Conservation (phyloP, 2,113 vertebrate species). For the Arothron firmamentum region DNA sequence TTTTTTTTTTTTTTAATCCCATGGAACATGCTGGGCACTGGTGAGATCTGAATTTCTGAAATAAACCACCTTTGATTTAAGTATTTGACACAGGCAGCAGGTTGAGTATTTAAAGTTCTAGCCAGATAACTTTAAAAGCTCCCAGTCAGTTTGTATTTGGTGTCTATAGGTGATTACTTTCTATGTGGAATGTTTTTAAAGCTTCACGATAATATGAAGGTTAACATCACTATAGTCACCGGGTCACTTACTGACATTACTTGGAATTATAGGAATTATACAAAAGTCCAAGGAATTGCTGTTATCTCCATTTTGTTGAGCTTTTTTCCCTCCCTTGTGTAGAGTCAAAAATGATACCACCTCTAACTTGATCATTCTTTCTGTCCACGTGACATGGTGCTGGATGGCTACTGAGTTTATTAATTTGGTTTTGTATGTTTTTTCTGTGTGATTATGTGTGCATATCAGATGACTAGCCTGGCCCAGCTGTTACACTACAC, state of each 20-base stretch:
- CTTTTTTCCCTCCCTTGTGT: constrained; percentile 34
- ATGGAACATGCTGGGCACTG: not conserved
- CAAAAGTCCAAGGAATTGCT: constrained; percentile 11
- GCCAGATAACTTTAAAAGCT: not conserved
- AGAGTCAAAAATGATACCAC: constrained; percentile 58
- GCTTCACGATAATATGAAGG: no score
- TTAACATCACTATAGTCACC: constrained; percentile 12
- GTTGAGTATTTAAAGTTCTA: not conserved
- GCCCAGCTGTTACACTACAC: constrained; percentile 99
- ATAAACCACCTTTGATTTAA: not conserved
- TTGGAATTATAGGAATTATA: no score
- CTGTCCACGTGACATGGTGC: constrained; percentile 84
- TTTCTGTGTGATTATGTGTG: constrained; percentile 99
- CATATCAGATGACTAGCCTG: constrained; percentile 99
- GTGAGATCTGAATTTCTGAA: constrained; percentile 4
- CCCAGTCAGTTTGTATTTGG: constrained; percentile 22
- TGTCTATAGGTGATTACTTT: constrained; percentile 3
- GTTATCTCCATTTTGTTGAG: constrained; percentile 27
- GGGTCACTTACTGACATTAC: not conserved
- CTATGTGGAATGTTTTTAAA: not conserved
- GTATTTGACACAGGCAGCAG: constrained; percentile 12
- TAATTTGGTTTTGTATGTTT: constrained; percentile 99
- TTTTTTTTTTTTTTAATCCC: not conserved
- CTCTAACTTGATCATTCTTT: constrained; percentile 65
- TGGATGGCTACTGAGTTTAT: constrained; percentile 97